Evolutionary conservation across 2,888 invertebrate genomes (phyloP).

Genomic region (Euphydryas editha): DNA sequence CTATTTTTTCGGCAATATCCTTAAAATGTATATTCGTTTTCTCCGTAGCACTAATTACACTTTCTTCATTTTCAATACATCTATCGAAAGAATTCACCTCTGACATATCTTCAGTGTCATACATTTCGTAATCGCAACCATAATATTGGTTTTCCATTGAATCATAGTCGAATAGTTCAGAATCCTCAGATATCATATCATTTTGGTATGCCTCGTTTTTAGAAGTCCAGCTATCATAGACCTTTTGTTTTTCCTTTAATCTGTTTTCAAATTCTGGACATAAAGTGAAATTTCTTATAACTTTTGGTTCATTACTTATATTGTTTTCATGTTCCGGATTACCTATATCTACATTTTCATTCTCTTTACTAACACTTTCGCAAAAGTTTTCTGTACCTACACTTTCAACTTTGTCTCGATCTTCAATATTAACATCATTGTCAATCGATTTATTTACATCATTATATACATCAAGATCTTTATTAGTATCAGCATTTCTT

Average conservation of each 20-base stretch:
- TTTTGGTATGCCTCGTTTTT: conserved; percentile 1
- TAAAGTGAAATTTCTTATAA: conserved; percentile 56
- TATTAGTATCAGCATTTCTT: conserved; percentile 30
- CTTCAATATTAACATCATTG: not conserved
- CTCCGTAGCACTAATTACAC: conserved; percentile 21
- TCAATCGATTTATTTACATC: not conserved
- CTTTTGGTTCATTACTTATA: conserved; percentile 44
- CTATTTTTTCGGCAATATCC: conserved; percentile 46
- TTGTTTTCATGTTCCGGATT: not conserved
- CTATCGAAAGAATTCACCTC: not conserved
- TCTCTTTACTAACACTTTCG: not conserved
- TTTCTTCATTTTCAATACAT: conserved; percentile 5
- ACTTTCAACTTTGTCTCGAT: conserved; percentile 14
- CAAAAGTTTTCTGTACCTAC: not conserved
- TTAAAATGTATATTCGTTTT: conserved; percentile 44
- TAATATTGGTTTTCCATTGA: conserved; percentile 31
- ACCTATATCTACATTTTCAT: conserved; percentile 4
- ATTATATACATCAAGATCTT: conserved; percentile 5
- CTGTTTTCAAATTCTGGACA: conserved; percentile 52
- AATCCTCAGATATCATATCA: conserved; percentile 19
- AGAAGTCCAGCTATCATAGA: conserved; percentile 19
- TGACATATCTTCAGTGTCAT: not conserved
- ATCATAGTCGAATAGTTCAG: conserved; percentile 24
- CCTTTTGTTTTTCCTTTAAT: conserved; percentile 37
- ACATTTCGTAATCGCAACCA: conserved; percentile 7